These are phyloP conservation scores for Holacanthus passer DNA, from an alignment of 2,113 vertebrate species.

Conservation along the genomic window DNA sequence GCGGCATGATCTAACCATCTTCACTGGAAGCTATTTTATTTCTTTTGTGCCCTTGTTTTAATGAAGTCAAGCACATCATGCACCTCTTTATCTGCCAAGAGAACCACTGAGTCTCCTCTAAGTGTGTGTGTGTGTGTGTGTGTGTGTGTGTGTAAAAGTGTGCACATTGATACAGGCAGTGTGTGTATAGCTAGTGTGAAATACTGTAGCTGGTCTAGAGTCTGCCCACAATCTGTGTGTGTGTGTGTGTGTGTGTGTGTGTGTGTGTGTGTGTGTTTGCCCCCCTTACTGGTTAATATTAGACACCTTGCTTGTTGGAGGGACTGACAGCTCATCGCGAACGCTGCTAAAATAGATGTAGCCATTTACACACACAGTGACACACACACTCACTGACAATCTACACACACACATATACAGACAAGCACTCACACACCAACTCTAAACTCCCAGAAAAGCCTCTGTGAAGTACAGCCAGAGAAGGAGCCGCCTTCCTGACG, in stretches of 20 bases:
- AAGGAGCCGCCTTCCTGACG: slow-evolving; percentile 48
- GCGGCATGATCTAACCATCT: slow-evolving; percentile 45
- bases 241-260: slow-evolving; percentile 53
- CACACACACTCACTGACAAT: slow-evolving; percentile 23
- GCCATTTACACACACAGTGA: slow-evolving; percentile 46
- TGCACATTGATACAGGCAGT: neutral
- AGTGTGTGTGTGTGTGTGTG: slow-evolving; percentile 13
- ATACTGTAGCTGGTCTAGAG: slow-evolving; percentile 67
- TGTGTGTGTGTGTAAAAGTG: slow-evolving; percentile 14
- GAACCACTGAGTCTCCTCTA: neutral
- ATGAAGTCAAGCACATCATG: slow-evolving; percentile 63
- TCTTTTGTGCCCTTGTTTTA: slow-evolving; percentile 37
- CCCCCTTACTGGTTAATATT: slow-evolving; percentile 63
- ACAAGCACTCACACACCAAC: slow-evolving; percentile 29
- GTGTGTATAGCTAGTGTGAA: slow-evolving; percentile 61
- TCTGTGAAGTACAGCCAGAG: slow-evolving; percentile 54
- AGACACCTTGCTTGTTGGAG: slow-evolving; percentile 64
- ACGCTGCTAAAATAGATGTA: slow-evolving; percentile 69
- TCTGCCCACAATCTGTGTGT: slow-evolving; percentile 54
- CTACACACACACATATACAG: neutral
- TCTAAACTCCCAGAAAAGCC: slow-evolving; percentile 59
- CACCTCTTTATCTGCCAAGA: slow-evolving; percentile 23
- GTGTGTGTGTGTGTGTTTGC: slow-evolving; percentile 53
- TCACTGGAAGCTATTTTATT: slow-evolving; percentile 35
- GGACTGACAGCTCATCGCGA: slow-evolving; percentile 69